These are phyloP conservation scores for Tragelaphus buxtoni DNA, from an alignment of 2,113 vertebrate species.

Conservation along the genomic window DNA sequence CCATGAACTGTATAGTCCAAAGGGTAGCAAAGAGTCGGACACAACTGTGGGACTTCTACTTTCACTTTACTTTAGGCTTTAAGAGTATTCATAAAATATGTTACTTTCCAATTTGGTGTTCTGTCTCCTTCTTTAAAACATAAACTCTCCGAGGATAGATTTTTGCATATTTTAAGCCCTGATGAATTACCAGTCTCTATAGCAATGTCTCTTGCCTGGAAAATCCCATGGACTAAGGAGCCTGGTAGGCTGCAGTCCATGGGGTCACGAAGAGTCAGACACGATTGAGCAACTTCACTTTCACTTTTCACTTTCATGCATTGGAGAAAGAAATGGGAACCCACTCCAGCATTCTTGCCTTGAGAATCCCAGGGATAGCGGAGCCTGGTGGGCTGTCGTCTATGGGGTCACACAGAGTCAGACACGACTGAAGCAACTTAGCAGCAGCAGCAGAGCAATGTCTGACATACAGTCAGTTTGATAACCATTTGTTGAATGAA, in stretches of 20 bases:
- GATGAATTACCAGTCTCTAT: background rate
- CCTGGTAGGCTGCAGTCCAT: too few species aligned
- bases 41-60: background rate
- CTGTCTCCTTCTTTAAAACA: background rate
- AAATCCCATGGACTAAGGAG: too few species aligned
- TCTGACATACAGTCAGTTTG: background rate
- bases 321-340: too few species aligned
- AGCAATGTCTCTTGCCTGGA: background rate
- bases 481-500: background rate
- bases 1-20: background rate
- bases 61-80: background rate
- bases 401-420: too few species aligned
- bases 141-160: background rate
- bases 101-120: background rate
- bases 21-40: rapidly evolving
- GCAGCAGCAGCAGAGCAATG: background rate
- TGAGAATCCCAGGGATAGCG: too few species aligned
- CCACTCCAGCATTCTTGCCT: too few species aligned
- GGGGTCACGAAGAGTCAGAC: too few species aligned
- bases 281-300: too few species aligned
- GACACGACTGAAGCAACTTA: too few species aligned
- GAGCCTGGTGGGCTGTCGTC: too few species aligned
- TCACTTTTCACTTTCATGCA: too few species aligned
- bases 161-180: background rate
- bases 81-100: background rate